These are phyloP conservation scores for Muntiacus muntjak DNA, from an alignment of 2,113 vertebrate genomes.

Conservation along the genomic window DNA sequence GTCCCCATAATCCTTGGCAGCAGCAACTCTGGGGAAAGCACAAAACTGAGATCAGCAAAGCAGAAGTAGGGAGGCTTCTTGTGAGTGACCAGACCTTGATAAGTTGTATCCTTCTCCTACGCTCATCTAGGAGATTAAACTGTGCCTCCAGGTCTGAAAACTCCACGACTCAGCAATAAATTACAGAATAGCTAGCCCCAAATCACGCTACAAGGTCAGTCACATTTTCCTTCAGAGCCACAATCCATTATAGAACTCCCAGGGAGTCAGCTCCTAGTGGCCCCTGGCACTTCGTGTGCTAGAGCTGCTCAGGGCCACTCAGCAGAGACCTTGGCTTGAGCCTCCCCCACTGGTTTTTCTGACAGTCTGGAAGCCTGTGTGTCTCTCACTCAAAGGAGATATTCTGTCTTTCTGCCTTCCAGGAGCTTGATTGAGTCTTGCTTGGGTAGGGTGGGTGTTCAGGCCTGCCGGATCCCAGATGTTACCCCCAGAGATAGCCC, in stretches of 20 bases:
- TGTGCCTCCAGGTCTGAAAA: not conserved
- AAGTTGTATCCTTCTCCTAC: conserved; percentile 4
- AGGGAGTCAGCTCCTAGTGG: not conserved
- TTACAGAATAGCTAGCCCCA: not conserved
- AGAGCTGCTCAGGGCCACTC: not conserved
- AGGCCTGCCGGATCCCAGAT: not conserved
- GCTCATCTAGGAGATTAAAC: not conserved
- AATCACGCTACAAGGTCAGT: not conserved
- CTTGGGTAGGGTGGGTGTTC: not conserved
- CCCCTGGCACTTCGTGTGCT: not conserved
- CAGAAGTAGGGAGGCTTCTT: not conserved
- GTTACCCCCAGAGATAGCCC: not conserved
- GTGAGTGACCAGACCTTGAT: not conserved
- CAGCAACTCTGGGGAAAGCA: not conserved
- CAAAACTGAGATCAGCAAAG: conserved; percentile 9
- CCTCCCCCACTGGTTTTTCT: not conserved
- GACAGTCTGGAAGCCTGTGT: not conserved
- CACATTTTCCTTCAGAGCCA: not conserved
- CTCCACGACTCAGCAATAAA: not conserved
- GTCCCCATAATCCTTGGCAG: not conserved
- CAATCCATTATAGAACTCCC: not conserved
- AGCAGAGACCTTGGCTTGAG: not conserved
- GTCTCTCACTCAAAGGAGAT: not conserved
- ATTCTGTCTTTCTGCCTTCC: not conserved
- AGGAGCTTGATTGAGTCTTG: not conserved